Conservation (phyloP, 2,888 invertebrate genomes). For the Gandaritis pyraliata region DNA sequence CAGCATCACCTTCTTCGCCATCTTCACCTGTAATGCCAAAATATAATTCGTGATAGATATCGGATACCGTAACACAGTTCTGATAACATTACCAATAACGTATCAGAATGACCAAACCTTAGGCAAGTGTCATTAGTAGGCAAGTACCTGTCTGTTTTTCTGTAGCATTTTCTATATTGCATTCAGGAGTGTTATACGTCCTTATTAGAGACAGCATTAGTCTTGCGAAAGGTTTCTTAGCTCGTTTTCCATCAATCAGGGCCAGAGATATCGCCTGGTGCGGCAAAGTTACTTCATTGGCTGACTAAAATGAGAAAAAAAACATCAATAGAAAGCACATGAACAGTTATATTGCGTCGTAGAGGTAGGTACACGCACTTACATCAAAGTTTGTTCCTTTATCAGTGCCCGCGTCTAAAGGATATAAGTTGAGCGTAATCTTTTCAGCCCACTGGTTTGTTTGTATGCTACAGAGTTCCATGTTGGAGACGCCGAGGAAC, state of each 20-base stretch:
- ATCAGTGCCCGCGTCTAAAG: slow-evolving; percentile 98
- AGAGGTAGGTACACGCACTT: slow-evolving; percentile 49
- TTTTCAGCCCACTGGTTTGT: slow-evolving; percentile 91
- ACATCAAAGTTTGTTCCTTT: slow-evolving; percentile 95
- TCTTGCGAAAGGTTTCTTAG: slow-evolving; percentile 68
- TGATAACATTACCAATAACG: neutral
- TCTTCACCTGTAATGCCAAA: slow-evolving; percentile 10
- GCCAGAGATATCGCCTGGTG: slow-evolving; percentile 64
- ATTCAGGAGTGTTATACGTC: slow-evolving; percentile 61
- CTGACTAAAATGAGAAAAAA: slow-evolving; percentile 52
- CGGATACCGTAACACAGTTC: neutral
- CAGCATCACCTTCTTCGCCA: slow-evolving; percentile 14
- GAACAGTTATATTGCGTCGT: too few relatives aligned
- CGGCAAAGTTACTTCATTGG: slow-evolving; percentile 75
- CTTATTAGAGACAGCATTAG: slow-evolving; percentile 63
- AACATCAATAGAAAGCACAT: neutral
- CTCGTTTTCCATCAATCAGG: slow-evolving; percentile 50
- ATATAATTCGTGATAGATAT: neutral
- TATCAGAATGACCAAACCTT: too few relatives aligned
- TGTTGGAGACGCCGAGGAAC: slow-evolving; percentile 95
- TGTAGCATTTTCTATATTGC: slow-evolving; percentile 42
- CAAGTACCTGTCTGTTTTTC: slow-evolving; percentile 37
- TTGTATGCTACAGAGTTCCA: slow-evolving; percentile 93
- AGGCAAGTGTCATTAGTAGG: too few relatives aligned
- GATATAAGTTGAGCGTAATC: slow-evolving; percentile 92